Conservation (phyloP, 2,113 vertebrate genomes). For the Atlantisia rogersi region DNA sequence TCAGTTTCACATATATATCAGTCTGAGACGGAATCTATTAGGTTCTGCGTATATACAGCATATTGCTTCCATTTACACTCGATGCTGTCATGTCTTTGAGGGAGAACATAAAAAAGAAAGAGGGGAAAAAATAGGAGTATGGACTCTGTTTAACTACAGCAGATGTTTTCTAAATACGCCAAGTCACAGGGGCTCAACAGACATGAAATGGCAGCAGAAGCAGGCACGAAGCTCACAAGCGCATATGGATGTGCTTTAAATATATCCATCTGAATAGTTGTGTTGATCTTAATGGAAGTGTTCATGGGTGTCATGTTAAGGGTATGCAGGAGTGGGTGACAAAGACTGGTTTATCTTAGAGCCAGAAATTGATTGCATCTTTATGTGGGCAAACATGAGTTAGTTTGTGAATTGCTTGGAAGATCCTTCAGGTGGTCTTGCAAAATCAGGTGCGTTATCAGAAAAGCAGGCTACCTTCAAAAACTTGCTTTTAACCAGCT, state of each 20-base stretch:
- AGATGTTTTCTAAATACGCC: slow-evolving; percentile 43
- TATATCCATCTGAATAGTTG: not conserved
- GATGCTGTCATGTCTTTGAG: not conserved
- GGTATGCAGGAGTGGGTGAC: not conserved
- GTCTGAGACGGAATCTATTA: slow-evolving; percentile 28
- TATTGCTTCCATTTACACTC: slow-evolving; percentile 37
- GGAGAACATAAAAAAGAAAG: slow-evolving; percentile 32
- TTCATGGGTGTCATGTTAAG: not conserved
- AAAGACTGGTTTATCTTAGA: not conserved
- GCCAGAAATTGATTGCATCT: not conserved
- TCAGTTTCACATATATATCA: slow-evolving; percentile 21
- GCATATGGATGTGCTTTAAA: not conserved
- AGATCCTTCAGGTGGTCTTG: not conserved
- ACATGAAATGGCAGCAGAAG: not conserved
- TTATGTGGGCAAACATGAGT: not conserved
- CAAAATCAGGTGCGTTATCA: not conserved
- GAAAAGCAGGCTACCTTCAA: not conserved
- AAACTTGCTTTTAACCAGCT: not conserved
- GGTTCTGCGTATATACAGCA: not conserved
- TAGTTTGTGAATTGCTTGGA: not conserved
- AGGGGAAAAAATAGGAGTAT: not conserved
- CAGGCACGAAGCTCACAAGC: not conserved
- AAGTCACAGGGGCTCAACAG: not conserved
- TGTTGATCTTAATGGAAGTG: not conserved
- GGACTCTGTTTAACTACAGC: slow-evolving; percentile 34